Evolutionary conservation across 2,888 invertebrate genomes (phyloP).

Genomic region (Leptopilina myrica): DNA sequence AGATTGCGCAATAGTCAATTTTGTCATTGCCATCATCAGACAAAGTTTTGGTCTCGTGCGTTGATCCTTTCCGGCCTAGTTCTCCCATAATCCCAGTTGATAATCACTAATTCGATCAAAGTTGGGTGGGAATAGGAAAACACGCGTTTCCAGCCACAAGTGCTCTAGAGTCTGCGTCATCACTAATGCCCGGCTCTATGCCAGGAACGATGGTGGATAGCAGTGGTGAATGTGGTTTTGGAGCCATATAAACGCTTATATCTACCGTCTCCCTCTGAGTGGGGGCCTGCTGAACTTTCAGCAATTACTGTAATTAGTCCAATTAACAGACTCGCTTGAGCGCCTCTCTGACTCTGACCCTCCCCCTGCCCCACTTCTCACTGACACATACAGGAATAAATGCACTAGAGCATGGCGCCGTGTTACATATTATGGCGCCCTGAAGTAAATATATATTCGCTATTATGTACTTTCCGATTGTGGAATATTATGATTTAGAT

Average conservation of each 20-base stretch:
- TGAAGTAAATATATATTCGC: neutral
- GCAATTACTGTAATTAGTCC: constrained; percentile 77
- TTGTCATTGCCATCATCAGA: constrained; percentile 42
- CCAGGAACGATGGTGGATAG: constrained; percentile 47
- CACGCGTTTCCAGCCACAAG: constrained; percentile 68
- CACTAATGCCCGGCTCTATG: constrained; percentile 69
- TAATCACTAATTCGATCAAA: constrained; percentile 66
- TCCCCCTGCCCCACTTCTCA: constrained; percentile 20
- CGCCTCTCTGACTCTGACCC: constrained; percentile 67
- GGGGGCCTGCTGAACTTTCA: constrained; percentile 74
- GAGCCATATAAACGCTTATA: constrained; percentile 66
- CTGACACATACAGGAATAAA: constrained; percentile 47
- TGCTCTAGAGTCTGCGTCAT: constrained; percentile 64
- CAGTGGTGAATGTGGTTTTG: constrained; percentile 62
- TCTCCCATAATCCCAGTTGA: constrained; percentile 47
- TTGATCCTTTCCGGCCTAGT: constrained; percentile 41
- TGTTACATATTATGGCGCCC: neutral
- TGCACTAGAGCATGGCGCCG: constrained; percentile 10
- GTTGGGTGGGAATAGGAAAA: constrained; percentile 63
- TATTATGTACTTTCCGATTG: too few species aligned
- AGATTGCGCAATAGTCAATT: constrained; percentile 31
- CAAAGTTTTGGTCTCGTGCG: neutral
- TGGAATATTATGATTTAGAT: too few species aligned
- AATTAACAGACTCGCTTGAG: constrained; percentile 76
- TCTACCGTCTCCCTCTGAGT: constrained; percentile 50